Base-by-base conservation (phyloP, 2,797 vertebrate genomes). In the Pseudomugil gertrudae region DNA sequence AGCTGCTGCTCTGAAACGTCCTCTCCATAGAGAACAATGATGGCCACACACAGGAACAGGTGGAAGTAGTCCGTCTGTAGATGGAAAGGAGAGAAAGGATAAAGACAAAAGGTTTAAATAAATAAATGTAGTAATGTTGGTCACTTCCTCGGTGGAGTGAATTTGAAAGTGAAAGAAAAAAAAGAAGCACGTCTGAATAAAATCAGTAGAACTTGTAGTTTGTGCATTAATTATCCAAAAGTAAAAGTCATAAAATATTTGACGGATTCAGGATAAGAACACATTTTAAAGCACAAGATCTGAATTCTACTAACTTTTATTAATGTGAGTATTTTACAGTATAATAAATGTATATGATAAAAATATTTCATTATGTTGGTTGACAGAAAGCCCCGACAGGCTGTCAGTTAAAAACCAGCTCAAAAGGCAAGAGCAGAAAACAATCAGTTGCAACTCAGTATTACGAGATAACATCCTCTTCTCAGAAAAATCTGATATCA, bases 21-120 rank as follows among this genome's bases (percentile, higher is more conserved):
- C 13, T 99, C 97, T 21, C 98, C 98, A 0, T 99, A 99, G 56
- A 99, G 94, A 74, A 95, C 95, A 70, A 99, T 96, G 62, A 99
- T 98, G 90, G 98, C 96, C 85, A 99, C 96, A 0, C 97, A 99
- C 87, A 99, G 93, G 72, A 99, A 99, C 67, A 99, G 95, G 93
- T 99, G 98, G 93, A 99, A 99, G 87, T 99, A 99, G 87, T 99
- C 98, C 0, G 97, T 99, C 98, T 99, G 84, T 3, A 26, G 5
- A 45, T 21, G n/a, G 56, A 17, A 10, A 3, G 13, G 43, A 32
- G 19, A 24, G 26, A 54, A 35, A 14, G 43, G 23, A 66, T 5
- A 27, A 35, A 1, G 58, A 11, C 9, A 23, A 9, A 66, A 56
- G 30, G n/a, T n/a, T n/a, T n/a, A n/a, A n/a, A n/a, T n/a, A n/a